A percentile compares a stretch with the other conserved stretches of the same genome.
phyloP scores from a whole-genome alignment of 2,888 invertebrate species.

The Acanthacorydalis orientalis region DNA sequence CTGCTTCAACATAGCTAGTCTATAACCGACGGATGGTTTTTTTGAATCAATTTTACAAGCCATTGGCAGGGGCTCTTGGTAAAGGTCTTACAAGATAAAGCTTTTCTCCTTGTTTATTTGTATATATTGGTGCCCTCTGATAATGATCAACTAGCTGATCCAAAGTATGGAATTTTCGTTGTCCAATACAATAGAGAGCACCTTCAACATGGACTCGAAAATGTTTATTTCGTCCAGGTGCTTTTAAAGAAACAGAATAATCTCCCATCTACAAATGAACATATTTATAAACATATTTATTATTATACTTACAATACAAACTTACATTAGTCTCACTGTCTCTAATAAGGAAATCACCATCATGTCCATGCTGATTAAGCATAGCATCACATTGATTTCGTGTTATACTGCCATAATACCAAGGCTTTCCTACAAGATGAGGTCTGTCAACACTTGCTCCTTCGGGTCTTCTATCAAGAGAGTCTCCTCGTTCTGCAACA shows the following conservation, averaged over 20 bases:
- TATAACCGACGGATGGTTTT: too few species aligned
- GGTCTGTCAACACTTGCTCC: conserved; percentile 34
- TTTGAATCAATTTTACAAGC: conserved; percentile 5
- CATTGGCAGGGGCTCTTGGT: conserved; percentile 37
- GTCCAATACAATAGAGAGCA: conserved; percentile 89
- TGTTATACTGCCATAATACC: conserved; percentile 96
- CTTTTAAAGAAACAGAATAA: conserved; percentile 94
- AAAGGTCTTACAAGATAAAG: conserved; percentile 90
- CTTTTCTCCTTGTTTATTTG: conserved; percentile 94
- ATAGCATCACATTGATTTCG: conserved; percentile 92
- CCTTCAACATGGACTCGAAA: conserved; percentile 95
- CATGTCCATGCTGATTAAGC: conserved; percentile 86
- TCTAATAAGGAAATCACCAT: conserved; percentile 96
- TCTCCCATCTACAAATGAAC: conserved; percentile 71
- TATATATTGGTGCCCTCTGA: conserved; percentile 97
- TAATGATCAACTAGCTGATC: conserved; percentile 97
- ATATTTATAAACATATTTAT: neutral
- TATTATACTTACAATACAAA: conserved; percentile 12
- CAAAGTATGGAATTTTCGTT: conserved; percentile 88
- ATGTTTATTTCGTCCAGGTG: conserved; percentile 95
- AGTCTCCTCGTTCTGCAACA: conserved; percentile 26
- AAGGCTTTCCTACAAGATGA: conserved; percentile 66
- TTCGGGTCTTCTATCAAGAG: conserved; percentile 27
- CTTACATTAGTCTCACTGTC: conserved; percentile 98
- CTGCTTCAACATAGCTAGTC: too few species aligned